phyloP scores from a whole-genome alignment of 2,888 invertebrate species.

The Melinaea marsaeus region DNA sequence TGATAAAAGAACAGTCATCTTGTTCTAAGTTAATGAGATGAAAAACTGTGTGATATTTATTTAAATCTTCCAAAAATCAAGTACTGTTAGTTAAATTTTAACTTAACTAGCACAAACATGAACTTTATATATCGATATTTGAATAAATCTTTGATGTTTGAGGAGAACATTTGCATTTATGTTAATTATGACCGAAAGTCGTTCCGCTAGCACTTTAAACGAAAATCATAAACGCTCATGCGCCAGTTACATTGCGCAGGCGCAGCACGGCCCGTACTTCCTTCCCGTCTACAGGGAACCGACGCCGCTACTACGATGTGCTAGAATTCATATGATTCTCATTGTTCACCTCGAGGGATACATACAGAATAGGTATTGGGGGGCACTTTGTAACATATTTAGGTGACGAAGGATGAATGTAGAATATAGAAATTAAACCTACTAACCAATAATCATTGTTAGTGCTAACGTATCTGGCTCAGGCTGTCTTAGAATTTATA shows the following conservation, averaged over 20 bases:
- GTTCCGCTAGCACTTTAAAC: conserved; percentile 21
- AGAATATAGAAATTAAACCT: not conserved
- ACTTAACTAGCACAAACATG: not conserved
- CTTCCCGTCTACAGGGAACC: conserved; percentile 65
- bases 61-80: not conserved
- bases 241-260: conserved; percentile 43
- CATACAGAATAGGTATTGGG: not conserved
- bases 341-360: conserved; percentile 4
- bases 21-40: not conserved
- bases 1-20: not conserved
- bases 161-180: conserved; percentile 4
- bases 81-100: not conserved
- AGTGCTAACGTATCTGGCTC: not conserved
- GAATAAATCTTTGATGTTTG: conserved; percentile 6
- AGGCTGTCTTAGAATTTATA: not conserved
- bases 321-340: conserved; percentile 15
- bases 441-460: conserved; percentile 3
- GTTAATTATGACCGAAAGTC: conserved; percentile 2
- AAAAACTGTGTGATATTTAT: too few relatives aligned
- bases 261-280: conserved; percentile 58
- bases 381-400: not conserved
- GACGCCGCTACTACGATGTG: conserved; percentile 12
- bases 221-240: conserved; percentile 24
- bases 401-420: not conserved
- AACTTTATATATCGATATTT: not conserved